These are phyloP conservation scores for Heliconius hewitsoni DNA, from an alignment of 1,140 invertebrate genomes.

Conservation along the genomic window DNA sequence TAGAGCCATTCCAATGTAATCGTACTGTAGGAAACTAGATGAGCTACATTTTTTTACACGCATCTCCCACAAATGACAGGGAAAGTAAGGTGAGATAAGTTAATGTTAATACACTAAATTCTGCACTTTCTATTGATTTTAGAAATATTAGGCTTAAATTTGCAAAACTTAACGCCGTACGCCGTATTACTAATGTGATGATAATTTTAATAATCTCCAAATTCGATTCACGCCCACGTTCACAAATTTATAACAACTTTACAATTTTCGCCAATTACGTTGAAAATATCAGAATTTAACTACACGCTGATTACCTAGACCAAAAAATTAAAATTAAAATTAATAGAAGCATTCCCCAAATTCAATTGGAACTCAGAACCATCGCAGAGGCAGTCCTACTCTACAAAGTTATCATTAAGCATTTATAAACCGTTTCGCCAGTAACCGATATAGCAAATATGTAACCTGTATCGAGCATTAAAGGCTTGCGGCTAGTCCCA, in stretches of 20 bases:
- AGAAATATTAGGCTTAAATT: too few relatives aligned
- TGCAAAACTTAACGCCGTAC: too few relatives aligned
- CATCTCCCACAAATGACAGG: background rate
- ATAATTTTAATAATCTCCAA: too few relatives aligned
- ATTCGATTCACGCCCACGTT: too few relatives aligned
- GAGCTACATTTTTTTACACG: background rate
- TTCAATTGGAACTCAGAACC: background rate
- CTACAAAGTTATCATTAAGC: background rate
- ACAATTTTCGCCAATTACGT: too few relatives aligned
- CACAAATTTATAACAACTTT: too few relatives aligned
- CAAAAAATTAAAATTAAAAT: background rate
- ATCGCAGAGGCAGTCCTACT: background rate
- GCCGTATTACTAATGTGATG: too few relatives aligned
- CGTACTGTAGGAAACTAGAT: background rate
- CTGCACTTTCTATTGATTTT: too few relatives aligned
- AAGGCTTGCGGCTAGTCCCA: background rate
- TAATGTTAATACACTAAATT: too few relatives aligned
- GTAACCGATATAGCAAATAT: conserved; percentile 20
- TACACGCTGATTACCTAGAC: too few relatives aligned
- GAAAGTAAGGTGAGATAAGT: background rate
- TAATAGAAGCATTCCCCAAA: background rate
- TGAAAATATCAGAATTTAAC: too few relatives aligned
- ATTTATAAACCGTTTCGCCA: conserved; percentile 24
- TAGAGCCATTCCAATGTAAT: conserved; percentile 8
- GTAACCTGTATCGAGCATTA: conserved; percentile 16